Conservation (phyloP, 2,888 invertebrate genomes). For the Neoitamus cyanurus region DNA sequence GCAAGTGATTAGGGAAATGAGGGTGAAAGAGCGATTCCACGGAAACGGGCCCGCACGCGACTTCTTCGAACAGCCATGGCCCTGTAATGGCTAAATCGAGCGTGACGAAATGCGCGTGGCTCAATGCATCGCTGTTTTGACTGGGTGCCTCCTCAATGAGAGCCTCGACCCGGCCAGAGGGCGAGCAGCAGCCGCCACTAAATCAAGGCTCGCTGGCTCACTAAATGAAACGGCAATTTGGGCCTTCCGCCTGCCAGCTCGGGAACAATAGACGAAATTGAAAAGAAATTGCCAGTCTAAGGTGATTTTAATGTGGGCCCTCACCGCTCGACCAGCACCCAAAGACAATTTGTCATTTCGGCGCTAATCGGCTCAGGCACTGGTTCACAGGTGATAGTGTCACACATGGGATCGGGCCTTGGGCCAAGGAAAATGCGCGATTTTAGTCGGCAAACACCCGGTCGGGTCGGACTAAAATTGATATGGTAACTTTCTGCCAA, state of each 20-base stretch:
- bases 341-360: conserved; percentile 33
- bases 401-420: not conserved
- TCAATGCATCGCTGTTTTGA: conserved; percentile 35
- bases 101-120: conserved; percentile 51
- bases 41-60: conserved; percentile 39
- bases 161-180: not conserved
- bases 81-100: conserved; percentile 53
- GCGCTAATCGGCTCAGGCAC: conserved; percentile 15
- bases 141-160: conserved; percentile 23
- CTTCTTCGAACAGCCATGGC: conserved; percentile 41
- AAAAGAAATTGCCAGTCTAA: conserved; percentile 25
- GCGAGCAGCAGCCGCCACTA: conserved; percentile 4
- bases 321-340: conserved; percentile 16
- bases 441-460: too few species aligned
- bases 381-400: not conserved
- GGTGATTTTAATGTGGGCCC: conserved; percentile 44
- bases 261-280: conserved; percentile 43
- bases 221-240: conserved; percentile 38
- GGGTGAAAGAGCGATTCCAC: conserved; percentile 18
- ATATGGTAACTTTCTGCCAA: too few species aligned
- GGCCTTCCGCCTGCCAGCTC: conserved; percentile 30
- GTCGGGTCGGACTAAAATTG: too few species aligned
- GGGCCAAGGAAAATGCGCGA: too few species aligned
- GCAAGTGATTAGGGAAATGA: conserved; percentile 44
- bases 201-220: not conserved